Percentiles rank a stretch among this genome's conserved stretches.
Evolutionary conservation across 2,797 vertebrate genomes (phyloP).

Genomic region (Petrocephalus sullivani): DNA sequence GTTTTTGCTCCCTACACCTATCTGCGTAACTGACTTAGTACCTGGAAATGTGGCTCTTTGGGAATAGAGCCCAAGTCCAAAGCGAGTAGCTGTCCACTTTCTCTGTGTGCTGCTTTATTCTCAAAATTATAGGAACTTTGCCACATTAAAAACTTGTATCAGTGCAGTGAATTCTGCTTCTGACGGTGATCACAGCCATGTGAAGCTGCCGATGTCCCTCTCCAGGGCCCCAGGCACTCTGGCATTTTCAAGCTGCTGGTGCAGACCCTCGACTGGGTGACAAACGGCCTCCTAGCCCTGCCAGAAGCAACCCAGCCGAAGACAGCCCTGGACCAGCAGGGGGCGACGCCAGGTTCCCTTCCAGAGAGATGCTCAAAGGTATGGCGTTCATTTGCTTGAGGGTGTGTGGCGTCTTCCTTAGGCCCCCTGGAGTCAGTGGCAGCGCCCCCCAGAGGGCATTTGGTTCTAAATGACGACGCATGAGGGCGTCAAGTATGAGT

Average conservation of each 20-base stretch:
- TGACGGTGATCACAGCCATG: background rate
- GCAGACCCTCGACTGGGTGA: conserved; percentile 76
- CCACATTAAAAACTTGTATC: background rate
- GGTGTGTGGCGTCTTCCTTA: background rate
- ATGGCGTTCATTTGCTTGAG: background rate
- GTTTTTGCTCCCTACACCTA: background rate
- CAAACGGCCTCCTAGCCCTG: conserved; percentile 59
- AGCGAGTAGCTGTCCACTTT: background rate
- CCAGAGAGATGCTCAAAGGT: conserved; percentile 74
- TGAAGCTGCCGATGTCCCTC: background rate
- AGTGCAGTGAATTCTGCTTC: background rate
- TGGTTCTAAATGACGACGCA: too few relatives aligned
- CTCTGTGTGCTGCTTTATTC: background rate
- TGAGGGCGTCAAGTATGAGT: too few relatives aligned
- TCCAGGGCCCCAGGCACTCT: conserved; percentile 54
- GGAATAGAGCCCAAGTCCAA: background rate
- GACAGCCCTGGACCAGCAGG: conserved; percentile 33
- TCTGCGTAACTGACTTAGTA: background rate
- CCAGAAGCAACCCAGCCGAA: conserved; percentile 37
- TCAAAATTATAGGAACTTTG: background rate
- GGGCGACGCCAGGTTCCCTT: conserved; percentile 45
- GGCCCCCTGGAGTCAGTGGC: background rate
- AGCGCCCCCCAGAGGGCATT: background rate
- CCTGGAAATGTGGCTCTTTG: background rate
- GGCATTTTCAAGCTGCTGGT: conserved; percentile 64